Base-by-base conservation (phyloP, 2,888 invertebrate genomes). In the Melanotus villosus region DNA sequence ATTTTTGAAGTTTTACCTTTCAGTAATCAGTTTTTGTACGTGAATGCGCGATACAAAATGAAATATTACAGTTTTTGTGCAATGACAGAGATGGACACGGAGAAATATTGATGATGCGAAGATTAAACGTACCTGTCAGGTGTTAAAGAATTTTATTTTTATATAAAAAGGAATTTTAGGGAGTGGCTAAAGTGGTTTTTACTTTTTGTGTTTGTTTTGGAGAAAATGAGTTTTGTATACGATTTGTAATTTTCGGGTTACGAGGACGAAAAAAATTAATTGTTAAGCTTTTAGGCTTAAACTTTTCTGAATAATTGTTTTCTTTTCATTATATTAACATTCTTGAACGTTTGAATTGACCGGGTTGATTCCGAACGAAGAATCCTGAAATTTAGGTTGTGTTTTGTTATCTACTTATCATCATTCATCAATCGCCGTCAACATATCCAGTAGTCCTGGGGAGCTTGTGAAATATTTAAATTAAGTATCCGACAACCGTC, bases 11-110 rank as follows among this genome's bases (percentile, higher is more conserved):
- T 68, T 62, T 56, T 41, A 23, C 38, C 34, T 26, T 54, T 71
- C 72, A 60, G 65, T 62, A 56, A 65, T 56, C 57, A 56, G 65
- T 69, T 72, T n/a, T 71, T 64, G 65, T 71, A 65, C 67, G 63
- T 67, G 70, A 64, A 67, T 70, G 63, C 62, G 57, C 60, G 54
- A 69, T 65, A 64, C 67, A 57, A 60, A 59, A 69, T 73, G 70
- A 73, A 76, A 76, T 72, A 76, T 72, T 73, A 71, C 68, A 65
- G 68, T 50, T 69, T 73, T 71, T 71, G 70, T 72, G 65, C 57
- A 68, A 67, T 64, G 63, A 63, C 50, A 67, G 59, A 59, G 65
- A 69, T 45, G 62, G 58, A 70, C 68, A 52, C 60, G 36, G 23
- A 65, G 65, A 64, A 71, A 71, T 71, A 71, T 71, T 71, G 70